A percentile compares a stretch with the other conserved stretches of the same genome.
Evolutionary conservation across 2,113 vertebrate species (phyloP).

Genomic region (Typhlomys cinereus): DNA sequence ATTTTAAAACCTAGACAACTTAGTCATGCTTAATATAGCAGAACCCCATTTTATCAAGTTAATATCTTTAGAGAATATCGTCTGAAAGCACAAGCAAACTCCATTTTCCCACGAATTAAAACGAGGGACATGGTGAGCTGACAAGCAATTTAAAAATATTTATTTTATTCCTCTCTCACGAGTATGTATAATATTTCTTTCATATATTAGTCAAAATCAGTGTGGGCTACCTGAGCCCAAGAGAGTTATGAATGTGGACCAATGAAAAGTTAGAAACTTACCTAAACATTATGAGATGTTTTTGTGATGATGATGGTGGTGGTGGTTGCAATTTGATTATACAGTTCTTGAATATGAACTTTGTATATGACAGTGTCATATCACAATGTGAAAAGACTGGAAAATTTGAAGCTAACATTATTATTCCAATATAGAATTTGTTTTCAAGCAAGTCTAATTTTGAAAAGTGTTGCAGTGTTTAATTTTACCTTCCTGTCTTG

Average conservation of each 20-base stretch:
- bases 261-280: background rate
- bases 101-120: conserved; percentile 30
- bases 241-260: background rate
- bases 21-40: conserved; percentile 12
- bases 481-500: background rate
- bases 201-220: background rate
- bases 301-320: background rate
- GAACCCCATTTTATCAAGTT: conserved; percentile 34
- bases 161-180: background rate
- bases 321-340: background rate
- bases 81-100: conserved; percentile 22
- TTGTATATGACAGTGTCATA: background rate
- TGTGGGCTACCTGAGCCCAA: background rate
- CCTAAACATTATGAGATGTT: background rate
- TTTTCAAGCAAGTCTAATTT: conserved; percentile 42
- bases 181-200: background rate
- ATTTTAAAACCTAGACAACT: conserved; percentile 42
- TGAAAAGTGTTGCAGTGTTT: background rate
- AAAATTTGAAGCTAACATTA: background rate
- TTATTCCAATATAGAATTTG: background rate
- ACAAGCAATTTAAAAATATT: conserved; percentile 14
- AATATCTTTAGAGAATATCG: conserved; percentile 47
- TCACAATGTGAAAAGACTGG: background rate
- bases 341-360: background rate
- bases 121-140: background rate